phyloP scores from a whole-genome alignment of 1,140 invertebrate genomes.

The Oreohelix idahoensis region DNA sequence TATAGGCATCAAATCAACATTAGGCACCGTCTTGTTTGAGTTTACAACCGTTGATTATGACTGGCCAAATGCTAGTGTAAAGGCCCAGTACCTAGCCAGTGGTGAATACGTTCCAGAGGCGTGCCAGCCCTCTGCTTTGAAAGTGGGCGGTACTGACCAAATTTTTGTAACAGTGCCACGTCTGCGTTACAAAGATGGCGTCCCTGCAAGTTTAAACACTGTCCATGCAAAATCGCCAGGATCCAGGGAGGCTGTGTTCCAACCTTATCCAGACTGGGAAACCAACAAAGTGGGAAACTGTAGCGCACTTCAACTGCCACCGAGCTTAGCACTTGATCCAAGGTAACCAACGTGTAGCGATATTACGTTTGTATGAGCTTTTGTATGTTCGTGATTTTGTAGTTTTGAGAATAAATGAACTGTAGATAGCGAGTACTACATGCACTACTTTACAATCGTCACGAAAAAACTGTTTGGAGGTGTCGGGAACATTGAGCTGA shows the following conservation, averaged over 20 bases:
- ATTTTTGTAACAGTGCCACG: conserved; percentile 22
- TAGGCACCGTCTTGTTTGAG: neutral
- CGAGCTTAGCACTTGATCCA: conserved; percentile 6
- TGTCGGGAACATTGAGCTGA: too few species aligned
- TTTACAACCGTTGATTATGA: neutral
- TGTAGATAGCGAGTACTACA: too few species aligned
- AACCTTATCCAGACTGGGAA: conserved; percentile 16
- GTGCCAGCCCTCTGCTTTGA: neutral
- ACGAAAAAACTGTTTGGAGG: too few species aligned
- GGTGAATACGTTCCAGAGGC: conserved; percentile 5
- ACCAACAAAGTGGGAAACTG: conserved; percentile 9
- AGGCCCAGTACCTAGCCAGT: neutral
- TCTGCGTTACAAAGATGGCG: neutral
- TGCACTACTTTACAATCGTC: neutral
- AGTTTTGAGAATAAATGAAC: too few species aligned
- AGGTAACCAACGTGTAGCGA: neutral
- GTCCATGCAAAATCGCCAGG: neutral
- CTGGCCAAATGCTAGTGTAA: conserved; percentile 11
- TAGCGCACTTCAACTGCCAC: conserved; percentile 18
- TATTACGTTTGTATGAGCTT: too few species aligned
- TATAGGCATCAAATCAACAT: neutral
- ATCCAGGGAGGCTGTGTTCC: neutral
- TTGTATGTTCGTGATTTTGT: too few species aligned
- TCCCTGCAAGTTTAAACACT: conserved; percentile 14
- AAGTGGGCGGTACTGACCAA: neutral